Base-by-base conservation (phyloP, 92 coral and sea anemone genomes). In the Zoanthus solanderi region DNA sequence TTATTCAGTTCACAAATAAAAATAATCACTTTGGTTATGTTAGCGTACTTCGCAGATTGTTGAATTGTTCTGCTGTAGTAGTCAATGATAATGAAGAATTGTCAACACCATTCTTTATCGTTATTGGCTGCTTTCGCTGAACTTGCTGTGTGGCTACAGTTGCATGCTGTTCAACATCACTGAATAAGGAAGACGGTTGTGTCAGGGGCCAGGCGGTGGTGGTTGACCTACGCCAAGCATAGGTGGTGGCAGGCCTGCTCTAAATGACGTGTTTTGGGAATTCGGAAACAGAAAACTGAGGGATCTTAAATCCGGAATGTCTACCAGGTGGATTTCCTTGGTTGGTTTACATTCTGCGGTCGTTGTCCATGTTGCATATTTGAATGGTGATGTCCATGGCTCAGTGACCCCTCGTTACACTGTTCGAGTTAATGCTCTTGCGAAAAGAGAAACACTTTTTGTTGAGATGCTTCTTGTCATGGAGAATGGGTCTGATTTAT, bases 381-480 rank as follows among this genome's bases (percentile, higher is more conserved):
- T 17, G 71, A n/a, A 17, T n/a, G n/a, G 71, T 14, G 75, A 71
- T 71, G 44, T 71, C 46, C 54, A 37, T 29, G 77, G 77, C 28
- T 72, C 54, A 72, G 56, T 3, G 54, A 72, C 77, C 23, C 77
- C 77, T 37, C 29, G 54, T 13, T 72, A 72, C 23, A 72, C 18
- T 0, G 77, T 54, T 72, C 75, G 37, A 15, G 72, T 83, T 53
- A 83, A 68, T 29, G 29, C 15, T 67, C 58, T 83, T 30, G 78
- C 78, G 37, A 67, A 83, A 14, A 83, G 11, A 31, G 57, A 34
- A 54, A 83, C 77, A 37, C 87, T 78, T 42, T 13, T 14, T 17
- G 18, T 83, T 83, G 34, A 83, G 34, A 30, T 83, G 87, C 45
- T 83, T 83, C 56, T 83, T 83, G n/a, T 83, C 87, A 16, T 83